Conservation (phyloP, 2,888 invertebrate genomes). For the Dryobotodes eremita region DNA sequence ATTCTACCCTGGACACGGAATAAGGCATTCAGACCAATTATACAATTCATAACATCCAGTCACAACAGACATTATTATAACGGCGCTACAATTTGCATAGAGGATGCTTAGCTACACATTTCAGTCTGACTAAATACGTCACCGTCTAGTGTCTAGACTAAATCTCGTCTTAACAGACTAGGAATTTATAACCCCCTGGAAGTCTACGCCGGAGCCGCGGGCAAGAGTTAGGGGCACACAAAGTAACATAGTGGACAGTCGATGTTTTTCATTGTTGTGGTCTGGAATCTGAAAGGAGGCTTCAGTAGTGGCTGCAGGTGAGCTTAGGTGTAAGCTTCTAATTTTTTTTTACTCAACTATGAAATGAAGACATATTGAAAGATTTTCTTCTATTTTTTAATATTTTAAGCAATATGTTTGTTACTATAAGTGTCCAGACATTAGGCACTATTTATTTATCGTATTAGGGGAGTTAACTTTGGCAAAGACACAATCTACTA, state of each 20-base stretch:
- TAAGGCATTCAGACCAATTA: constrained; percentile 1
- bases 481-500: neutral
- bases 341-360: neutral
- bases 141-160: constrained; percentile 63
- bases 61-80: constrained; percentile 35
- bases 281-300: constrained; percentile 1
- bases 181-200: constrained; percentile 48
- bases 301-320: neutral
- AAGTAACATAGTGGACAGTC: constrained; percentile 10
- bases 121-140: constrained; percentile 42
- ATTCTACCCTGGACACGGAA: no score
- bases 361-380: no score
- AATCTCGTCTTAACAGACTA: constrained; percentile 49
- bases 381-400: neutral
- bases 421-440: neutral
- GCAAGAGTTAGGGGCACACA: constrained; percentile 8
- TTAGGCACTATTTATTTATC: neutral
- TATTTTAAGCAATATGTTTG: neutral
- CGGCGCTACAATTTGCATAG: constrained; percentile 35
- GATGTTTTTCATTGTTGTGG: constrained; percentile 10
- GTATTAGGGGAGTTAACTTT: neutral
- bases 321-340: neutral
- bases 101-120: constrained; percentile 18
- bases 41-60: constrained; percentile 4
- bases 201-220: constrained; percentile 19